These are phyloP conservation scores for Nyctibius grandis DNA, from an alignment of 2,797 vertebrate genomes.

Conservation along the genomic window DNA sequence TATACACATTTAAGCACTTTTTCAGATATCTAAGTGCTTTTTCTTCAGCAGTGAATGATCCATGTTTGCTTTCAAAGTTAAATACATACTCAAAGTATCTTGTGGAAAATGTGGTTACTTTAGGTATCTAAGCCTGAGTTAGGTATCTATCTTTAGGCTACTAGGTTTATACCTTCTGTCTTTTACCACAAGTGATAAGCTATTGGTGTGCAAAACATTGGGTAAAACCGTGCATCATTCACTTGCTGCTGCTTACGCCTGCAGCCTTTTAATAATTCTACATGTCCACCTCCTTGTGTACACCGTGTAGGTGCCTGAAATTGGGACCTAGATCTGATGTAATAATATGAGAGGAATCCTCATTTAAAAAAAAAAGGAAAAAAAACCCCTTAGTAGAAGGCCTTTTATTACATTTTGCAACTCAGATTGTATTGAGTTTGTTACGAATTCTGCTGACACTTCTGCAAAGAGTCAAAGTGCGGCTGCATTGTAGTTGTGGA, in stretches of 20 bases:
- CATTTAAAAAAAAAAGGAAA: not conserved
- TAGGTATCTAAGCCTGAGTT: not conserved
- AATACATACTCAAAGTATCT: not conserved
- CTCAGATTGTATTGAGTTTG: not conserved
- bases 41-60: not conserved
- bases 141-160: not conserved
- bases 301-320: not conserved
- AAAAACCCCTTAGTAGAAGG: not conserved
- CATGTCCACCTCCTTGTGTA: not conserved
- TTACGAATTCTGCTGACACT: constrained; percentile 38
- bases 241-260: not conserved
- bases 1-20: not conserved
- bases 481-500: constrained; percentile 3
- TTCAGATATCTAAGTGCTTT: not conserved
- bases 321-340: not conserved
- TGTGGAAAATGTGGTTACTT: not conserved
- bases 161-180: not conserved
- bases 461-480: constrained; percentile 10
- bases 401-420: not conserved
- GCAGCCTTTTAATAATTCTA: not conserved
- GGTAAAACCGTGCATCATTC: not conserved
- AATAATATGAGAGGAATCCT: not conserved
- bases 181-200: not conserved
- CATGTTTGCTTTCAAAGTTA: not conserved
- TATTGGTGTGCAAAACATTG: not conserved